These are phyloP conservation scores for Tipula vernalis DNA, from an alignment of 2,888 invertebrate species.

Conservation along the genomic window DNA sequence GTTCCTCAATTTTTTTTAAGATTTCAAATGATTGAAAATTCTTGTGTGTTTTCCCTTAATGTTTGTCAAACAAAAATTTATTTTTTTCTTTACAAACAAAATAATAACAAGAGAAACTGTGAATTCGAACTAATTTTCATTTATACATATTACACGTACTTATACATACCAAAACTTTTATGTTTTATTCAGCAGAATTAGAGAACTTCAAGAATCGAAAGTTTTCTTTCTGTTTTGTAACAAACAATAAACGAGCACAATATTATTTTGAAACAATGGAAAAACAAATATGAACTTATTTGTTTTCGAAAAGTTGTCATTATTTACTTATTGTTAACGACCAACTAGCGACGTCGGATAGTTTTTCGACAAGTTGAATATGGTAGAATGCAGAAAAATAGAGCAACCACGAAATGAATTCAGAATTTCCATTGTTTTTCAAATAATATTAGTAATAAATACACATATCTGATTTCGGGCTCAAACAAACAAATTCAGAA, in stretches of 20 bases:
- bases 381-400: too few relatives aligned
- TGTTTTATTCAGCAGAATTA: not conserved
- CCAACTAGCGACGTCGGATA: not conserved
- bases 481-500: too few relatives aligned
- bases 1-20: not conserved
- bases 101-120: not conserved
- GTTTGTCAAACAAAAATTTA: not conserved
- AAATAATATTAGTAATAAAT: too few relatives aligned
- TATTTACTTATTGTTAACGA: not conserved
- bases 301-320: not conserved
- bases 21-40: not conserved
- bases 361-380: not conserved
- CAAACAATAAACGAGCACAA: not conserved
- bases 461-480: too few relatives aligned
- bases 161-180: not conserved
- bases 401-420: too few relatives aligned
- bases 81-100: not conserved
- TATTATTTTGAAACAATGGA: not conserved
- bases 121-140: not conserved
- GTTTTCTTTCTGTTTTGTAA: not conserved
- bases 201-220: not conserved
- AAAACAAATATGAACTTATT: not conserved
- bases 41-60: not conserved
- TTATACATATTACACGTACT: not conserved
- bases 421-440: too few relatives aligned